A percentile compares a stretch with the other conserved stretches of the same genome.
phyloP scores from a whole-genome alignment of 2,113 vertebrate genomes.

The Microtus ochrogaster region DNA sequence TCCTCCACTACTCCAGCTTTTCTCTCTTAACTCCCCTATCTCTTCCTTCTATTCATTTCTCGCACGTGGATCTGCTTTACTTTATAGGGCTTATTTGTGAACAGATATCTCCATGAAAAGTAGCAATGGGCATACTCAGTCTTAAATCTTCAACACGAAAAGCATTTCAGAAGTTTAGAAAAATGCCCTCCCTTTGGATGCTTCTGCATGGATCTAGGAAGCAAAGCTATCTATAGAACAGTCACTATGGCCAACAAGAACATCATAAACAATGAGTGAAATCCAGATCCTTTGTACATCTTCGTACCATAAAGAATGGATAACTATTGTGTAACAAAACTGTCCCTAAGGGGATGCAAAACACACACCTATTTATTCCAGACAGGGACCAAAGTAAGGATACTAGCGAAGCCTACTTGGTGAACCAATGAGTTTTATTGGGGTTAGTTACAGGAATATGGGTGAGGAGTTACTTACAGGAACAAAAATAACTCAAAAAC shows the following conservation, averaged over 20 bases:
- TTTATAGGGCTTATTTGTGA: slow-evolving; percentile 27
- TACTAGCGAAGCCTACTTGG: not conserved
- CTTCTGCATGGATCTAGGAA: not conserved
- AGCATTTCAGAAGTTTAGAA: not conserved
- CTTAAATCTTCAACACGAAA: not conserved
- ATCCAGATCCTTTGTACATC: too few species aligned
- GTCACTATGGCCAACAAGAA: not conserved
- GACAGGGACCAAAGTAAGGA: not conserved
- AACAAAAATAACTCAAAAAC: not conserved
- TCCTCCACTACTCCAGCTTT: not conserved
- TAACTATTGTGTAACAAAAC: not conserved
- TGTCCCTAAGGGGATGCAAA: not conserved
- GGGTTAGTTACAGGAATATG: not conserved
- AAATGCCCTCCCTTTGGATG: not conserved
- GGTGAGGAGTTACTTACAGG: not conserved
- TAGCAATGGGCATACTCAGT: not conserved
- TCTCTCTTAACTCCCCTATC: not conserved
- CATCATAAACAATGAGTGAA: not conserved
- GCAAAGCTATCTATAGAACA: not conserved
- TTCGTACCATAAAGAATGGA: not conserved
- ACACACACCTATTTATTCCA: not conserved
- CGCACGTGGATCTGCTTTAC: not conserved
- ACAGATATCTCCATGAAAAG: not conserved
- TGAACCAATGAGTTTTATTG: not conserved
- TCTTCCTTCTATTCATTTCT: not conserved